Base-by-base conservation (phyloP, 2,888 invertebrate species). In the Lathronympha strigana region DNA sequence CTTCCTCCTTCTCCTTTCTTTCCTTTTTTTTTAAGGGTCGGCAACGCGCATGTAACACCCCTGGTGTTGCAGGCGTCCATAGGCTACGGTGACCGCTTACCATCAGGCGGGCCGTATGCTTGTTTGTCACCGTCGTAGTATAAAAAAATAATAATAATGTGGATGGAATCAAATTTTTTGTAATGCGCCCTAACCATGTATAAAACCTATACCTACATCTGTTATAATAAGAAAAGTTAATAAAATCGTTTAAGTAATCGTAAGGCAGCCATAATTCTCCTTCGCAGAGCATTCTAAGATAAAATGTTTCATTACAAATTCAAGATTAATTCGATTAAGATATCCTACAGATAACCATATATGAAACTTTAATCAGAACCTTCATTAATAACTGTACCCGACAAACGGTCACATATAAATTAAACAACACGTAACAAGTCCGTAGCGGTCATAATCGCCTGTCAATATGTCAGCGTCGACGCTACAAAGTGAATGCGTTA, bases 361-460 rank as follows among this genome's bases (percentile, higher is more conserved):
- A 49, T 63, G 36, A 19, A 25, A 43, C 13, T 38, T 49, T 55
- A 55, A 63, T 50, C 38, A 55, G 55, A 47, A 62, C 40, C 40
- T 50, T 43, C 40, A 66, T 54, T 40, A 55, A 15, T 55, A 40
- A 55, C 54, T 45, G 64, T 68, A 69, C 68, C 68, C 68, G 78
- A 80, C 76, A 78, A 78, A 84, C 82, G 74, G 76, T 73, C 62
- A 69, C 78, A 73, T 3, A 82, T 83, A 81, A 75, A 77, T 78
- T 73, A 77, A 77, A 81, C 80, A 83, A 69, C 69, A 68, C 66
- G 77, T 75, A 74, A 76, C 78, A 47, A 51, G 62, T 80, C 79
- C 75, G 82, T 83, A 85, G 78, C 71, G 79, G 74, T 84, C 82
- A 88, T 85, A 87, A 85, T 88, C 81, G 78, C 81, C 75, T 82